These are phyloP conservation scores for Chorisops tibialis DNA, from an alignment of 2,888 invertebrate genomes.

Conservation along the genomic window DNA sequence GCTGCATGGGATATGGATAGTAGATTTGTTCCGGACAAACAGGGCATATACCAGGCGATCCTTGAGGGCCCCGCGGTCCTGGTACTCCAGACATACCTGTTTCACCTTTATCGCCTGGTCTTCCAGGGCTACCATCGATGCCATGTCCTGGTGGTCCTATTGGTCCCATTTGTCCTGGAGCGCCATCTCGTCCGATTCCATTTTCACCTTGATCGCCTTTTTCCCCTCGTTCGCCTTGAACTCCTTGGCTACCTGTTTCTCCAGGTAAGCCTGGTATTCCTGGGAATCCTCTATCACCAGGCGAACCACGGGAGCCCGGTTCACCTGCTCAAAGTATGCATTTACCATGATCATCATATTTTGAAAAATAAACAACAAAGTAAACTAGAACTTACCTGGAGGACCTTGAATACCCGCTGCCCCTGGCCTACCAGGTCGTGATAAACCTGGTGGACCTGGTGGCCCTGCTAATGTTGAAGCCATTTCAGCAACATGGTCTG, in stretches of 20 bases:
- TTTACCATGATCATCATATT: conserved; percentile 12
- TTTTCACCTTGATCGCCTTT: conserved; percentile 70
- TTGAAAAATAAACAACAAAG: conserved; percentile 8
- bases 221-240: conserved; percentile 60
- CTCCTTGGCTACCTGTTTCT: conserved; percentile 56
- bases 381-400: conserved; percentile 54
- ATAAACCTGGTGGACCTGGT: conserved; percentile 64
- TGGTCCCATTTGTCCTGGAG: conserved; percentile 66
- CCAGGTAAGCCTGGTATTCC: conserved; percentile 71
- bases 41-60: conserved; percentile 50
- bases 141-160: conserved; percentile 69
- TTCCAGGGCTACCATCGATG: conserved; percentile 63
- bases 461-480: conserved; percentile 60
- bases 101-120: conserved; percentile 72
- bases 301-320: conserved; percentile 55
- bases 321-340: conserved; percentile 59
- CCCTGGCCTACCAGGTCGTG: conserved; percentile 68
- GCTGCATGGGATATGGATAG: conserved; percentile 39
- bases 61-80: conserved; percentile 64
- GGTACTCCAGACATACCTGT: conserved; percentile 69
- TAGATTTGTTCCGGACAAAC: conserved; percentile 44
- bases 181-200: conserved; percentile 72
- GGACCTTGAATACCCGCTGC: conserved; percentile 58
- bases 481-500: conserved; percentile 74
- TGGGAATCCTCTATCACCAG: conserved; percentile 68